These are phyloP conservation scores for Anniella stebbinsi DNA, from an alignment of 2,797 vertebrate species.

Conservation along the genomic window DNA sequence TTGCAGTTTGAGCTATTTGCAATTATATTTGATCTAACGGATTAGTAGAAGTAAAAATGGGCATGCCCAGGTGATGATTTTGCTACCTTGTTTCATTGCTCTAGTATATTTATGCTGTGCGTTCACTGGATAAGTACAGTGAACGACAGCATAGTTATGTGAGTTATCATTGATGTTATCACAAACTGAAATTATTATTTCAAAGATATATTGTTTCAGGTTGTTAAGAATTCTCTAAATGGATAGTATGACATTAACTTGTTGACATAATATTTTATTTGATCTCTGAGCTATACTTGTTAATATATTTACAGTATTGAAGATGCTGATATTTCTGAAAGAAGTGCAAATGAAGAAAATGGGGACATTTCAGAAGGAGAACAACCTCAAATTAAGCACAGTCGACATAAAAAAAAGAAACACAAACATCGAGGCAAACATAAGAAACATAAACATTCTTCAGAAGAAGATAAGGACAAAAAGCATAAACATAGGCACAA, in stretches of 20 bases:
- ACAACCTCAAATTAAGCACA: slow-evolving; percentile 84
- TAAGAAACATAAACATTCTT: slow-evolving; percentile 97
- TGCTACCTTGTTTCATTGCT: not conserved
- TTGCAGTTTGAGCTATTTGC: not conserved
- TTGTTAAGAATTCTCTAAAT: not conserved
- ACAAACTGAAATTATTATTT: not conserved
- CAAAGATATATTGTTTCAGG: not conserved
- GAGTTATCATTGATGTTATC: not conserved
- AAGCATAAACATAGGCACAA: slow-evolving; percentile 98
- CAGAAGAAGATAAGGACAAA: slow-evolving; percentile 94
- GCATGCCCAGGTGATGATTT: not conserved
- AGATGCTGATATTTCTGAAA: slow-evolving; percentile 89
- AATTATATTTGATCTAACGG: not conserved
- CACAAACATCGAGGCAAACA: slow-evolving; percentile 98
- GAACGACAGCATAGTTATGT: not conserved
- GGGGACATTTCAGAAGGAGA: slow-evolving; percentile 93
- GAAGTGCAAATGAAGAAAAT: slow-evolving; percentile 94
- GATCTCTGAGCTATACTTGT: slow-evolving; percentile 37
- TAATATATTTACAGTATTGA: slow-evolving; percentile 82
- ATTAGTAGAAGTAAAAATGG: not conserved
- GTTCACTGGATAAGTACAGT: not conserved
- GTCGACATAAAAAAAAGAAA: slow-evolving; percentile 99
- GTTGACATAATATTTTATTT: not conserved
- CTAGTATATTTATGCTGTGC: fast-evolving
- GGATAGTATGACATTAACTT: not conserved